Evolutionary conservation across 2,113 vertebrate species (phyloP).

Genomic region (Aphyosemion australe): DNA sequence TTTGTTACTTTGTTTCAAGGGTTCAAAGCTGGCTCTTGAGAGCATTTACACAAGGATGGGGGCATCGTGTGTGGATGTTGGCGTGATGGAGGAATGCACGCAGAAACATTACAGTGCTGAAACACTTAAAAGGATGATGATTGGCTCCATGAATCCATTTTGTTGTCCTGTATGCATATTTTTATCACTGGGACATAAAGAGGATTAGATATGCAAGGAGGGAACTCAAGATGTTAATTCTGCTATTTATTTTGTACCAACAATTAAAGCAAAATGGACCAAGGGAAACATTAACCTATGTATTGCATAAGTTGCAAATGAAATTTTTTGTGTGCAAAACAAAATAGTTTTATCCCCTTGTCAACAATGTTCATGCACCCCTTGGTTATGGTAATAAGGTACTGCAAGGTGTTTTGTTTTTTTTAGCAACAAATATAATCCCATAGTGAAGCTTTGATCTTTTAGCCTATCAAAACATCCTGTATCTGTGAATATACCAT

Average conservation of each 20-base stretch:
- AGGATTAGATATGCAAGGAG: conserved; percentile 7
- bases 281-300: neutral
- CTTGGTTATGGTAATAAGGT: conserved; percentile 16
- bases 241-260: conserved; percentile 12
- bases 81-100: conserved; percentile 33
- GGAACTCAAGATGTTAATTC: conserved; percentile 11
- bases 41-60: conserved; percentile 45
- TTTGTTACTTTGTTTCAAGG: conserved; percentile 71
- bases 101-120: conserved; percentile 25
- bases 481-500: too few species aligned
- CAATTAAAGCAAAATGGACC: neutral
- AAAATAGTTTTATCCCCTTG: too few species aligned
- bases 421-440: conserved; percentile 1
- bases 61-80: conserved; percentile 35
- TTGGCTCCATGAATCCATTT: conserved; percentile 28
- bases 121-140: conserved; percentile 25
- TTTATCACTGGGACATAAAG: conserved; percentile 17
- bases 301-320: neutral
- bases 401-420: conserved; percentile 22
- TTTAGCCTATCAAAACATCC: too few species aligned
- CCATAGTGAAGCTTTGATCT: neutral
- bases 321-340: neutral
- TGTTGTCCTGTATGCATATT: conserved; percentile 24
- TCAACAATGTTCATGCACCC: neutral
- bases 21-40: conserved; percentile 74